A percentile compares a stretch with the other conserved stretches of the same genome.
Conservation (phyloP, 2,888 invertebrate genomes). For the Neoitamus cyanurus region DNA sequence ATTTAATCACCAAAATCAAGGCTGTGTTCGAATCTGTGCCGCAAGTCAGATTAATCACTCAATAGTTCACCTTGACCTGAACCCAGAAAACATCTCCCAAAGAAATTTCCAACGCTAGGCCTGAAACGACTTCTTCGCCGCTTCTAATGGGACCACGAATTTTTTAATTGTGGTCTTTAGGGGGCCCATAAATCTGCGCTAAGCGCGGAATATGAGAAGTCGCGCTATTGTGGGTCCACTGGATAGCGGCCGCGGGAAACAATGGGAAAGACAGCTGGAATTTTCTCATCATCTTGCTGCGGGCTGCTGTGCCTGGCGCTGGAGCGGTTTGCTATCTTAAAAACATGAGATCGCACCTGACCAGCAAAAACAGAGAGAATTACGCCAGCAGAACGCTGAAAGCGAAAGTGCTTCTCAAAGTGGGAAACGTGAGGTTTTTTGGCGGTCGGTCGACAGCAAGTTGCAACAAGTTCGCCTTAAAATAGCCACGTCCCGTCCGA, state of each 20-base stretch:
- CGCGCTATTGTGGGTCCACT: neutral
- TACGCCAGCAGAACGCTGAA: neutral
- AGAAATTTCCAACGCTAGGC: neutral
- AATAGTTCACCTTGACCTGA: slow-evolving; percentile 18
- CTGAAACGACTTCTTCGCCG: neutral
- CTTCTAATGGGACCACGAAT: neutral
- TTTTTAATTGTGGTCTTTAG: neutral
- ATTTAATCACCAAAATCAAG: slow-evolving; percentile 2
- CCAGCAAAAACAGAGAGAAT: neutral
- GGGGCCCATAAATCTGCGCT: neutral
- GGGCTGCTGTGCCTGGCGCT: neutral
- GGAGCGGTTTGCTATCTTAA: neutral
- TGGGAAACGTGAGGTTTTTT: neutral
- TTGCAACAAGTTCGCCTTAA: neutral
- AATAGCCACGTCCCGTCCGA: neutral
- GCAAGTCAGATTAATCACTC: neutral
- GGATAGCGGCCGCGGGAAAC: neutral
- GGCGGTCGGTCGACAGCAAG: neutral
- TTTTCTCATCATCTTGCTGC: neutral
- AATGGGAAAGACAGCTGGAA: neutral
- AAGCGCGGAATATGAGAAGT: neutral
- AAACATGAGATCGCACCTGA: neutral
- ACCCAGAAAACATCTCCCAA: slow-evolving; percentile 7
- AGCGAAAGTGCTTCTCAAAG: neutral
- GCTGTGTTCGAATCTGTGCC: neutral